These are phyloP conservation scores for Pocillopora meandrina DNA, from an alignment of 92 coral and sea anemone species.

Conservation along the genomic window DNA sequence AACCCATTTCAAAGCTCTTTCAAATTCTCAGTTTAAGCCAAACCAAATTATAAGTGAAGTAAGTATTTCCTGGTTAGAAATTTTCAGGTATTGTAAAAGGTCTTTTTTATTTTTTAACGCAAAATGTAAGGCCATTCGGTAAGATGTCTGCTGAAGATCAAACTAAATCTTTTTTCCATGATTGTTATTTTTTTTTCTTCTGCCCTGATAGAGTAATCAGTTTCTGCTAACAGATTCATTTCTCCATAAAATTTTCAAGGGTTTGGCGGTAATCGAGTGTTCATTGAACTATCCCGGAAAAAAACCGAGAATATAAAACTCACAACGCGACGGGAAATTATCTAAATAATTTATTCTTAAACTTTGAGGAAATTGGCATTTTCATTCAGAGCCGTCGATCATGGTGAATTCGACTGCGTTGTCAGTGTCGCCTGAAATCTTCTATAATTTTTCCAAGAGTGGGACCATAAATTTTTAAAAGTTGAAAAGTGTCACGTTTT, in stretches of 20 bases:
- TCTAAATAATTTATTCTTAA: slow-evolving; percentile 2
- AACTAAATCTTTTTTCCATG: not conserved
- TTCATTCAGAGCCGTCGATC: not conserved
- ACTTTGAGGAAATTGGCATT: not conserved
- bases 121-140: slow-evolving; percentile 5
- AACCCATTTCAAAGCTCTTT: not conserved
- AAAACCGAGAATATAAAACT: too few species aligned
- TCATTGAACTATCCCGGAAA: too few species aligned
- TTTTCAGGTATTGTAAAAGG: too few species aligned
- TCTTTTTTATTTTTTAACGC: not conserved
- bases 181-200: not conserved
- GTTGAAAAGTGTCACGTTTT: too few species aligned
- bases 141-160: not conserved
- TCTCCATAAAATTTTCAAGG: not conserved
- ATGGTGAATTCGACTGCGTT: not conserved
- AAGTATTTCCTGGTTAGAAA: not conserved
- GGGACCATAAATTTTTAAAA: not conserved
- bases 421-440: not conserved
- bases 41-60: not conserved
- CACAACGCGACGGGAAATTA: not conserved
- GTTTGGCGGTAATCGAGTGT: not conserved
- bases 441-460: not conserved
- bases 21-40: not conserved
- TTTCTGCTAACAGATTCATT: not conserved
- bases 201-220: not conserved